Evolutionary conservation across 2,797 vertebrate genomes (phyloP).

Genomic region (Lepus townsendii): DNA sequence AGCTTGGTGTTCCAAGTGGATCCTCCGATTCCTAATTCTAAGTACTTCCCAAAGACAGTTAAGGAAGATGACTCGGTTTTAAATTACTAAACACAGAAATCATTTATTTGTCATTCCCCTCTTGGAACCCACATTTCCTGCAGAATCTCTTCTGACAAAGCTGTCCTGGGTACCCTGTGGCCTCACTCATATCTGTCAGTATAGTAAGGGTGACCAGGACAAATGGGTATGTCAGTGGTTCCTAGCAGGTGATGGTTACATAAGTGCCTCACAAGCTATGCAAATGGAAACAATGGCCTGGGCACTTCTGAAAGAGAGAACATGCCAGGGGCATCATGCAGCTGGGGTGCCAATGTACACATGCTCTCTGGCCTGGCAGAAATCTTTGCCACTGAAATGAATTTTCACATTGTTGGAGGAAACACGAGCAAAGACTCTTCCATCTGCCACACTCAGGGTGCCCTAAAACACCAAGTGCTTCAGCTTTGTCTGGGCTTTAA

Average conservation of each 20-base stretch:
- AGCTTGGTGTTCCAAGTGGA: background rate
- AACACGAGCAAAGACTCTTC: slow-evolving; percentile 7
- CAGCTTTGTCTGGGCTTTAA: background rate
- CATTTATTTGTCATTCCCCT: background rate
- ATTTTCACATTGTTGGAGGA: slow-evolving; percentile 33
- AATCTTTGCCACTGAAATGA: slow-evolving; percentile 27
- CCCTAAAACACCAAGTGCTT: background rate
- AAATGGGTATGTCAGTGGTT: background rate
- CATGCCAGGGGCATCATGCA: background rate
- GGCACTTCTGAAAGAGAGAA: slow-evolving; percentile 72
- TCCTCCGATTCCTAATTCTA: background rate
- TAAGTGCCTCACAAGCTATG: background rate
- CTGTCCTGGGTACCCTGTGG: background rate
- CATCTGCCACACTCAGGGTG: background rate
- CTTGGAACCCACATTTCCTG: background rate
- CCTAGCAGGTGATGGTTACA: slow-evolving; percentile 48
- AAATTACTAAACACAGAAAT: background rate
- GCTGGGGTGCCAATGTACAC: background rate
- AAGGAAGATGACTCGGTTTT: background rate
- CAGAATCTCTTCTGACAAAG: background rate
- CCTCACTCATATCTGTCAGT: background rate
- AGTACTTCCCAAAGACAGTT: background rate
- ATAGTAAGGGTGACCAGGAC: slow-evolving; percentile 67
- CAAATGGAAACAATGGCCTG: slow-evolving; percentile 42
- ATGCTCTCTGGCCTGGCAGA: background rate